These are phyloP conservation scores for Drosophila cognata DNA, from an alignment of 2,888 invertebrate genomes.

Conservation along the genomic window DNA sequence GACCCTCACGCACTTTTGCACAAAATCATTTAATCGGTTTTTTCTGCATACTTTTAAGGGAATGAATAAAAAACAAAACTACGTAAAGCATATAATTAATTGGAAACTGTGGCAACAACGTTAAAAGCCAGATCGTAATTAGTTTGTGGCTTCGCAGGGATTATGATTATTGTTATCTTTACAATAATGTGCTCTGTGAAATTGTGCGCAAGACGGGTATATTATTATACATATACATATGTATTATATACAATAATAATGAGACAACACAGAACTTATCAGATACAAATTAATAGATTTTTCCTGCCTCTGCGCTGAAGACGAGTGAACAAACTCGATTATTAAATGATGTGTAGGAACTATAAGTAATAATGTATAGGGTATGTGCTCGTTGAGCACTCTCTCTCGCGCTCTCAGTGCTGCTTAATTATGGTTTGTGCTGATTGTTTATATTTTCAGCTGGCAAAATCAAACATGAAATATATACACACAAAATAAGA, in stretches of 20 bases:
- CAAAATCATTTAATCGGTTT: neutral
- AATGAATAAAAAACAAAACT: slow-evolving; percentile 1
- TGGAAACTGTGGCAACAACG: slow-evolving; percentile 29
- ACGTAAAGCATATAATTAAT: slow-evolving; percentile 37
- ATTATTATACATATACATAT: neutral
- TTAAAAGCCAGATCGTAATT: slow-evolving; percentile 38
- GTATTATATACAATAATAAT: no score
- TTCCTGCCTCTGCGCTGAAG: neutral
- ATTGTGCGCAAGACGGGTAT: neutral
- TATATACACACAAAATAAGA: slow-evolving; percentile 4
- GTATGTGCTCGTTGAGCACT: neutral
- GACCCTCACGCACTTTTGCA: neutral
- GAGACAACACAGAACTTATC: neutral
- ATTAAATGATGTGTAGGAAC: no score
- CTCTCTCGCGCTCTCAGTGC: no score
- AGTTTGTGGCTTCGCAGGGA: slow-evolving; percentile 29
- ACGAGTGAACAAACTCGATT: neutral
- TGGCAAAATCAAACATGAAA: slow-evolving; percentile 27
- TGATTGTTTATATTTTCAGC: slow-evolving; percentile 25
- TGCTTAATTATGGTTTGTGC: slow-evolving; percentile 11
- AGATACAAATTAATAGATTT: neutral
- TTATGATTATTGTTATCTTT: slow-evolving; percentile 31
- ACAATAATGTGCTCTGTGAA: neutral
- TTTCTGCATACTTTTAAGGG: neutral
- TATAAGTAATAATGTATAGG: neutral